Evolutionary conservation across 2,797 vertebrate species (phyloP), one percentile per base, ranked within the genome.

Genomic region (Dryobates pubescens): DNA sequence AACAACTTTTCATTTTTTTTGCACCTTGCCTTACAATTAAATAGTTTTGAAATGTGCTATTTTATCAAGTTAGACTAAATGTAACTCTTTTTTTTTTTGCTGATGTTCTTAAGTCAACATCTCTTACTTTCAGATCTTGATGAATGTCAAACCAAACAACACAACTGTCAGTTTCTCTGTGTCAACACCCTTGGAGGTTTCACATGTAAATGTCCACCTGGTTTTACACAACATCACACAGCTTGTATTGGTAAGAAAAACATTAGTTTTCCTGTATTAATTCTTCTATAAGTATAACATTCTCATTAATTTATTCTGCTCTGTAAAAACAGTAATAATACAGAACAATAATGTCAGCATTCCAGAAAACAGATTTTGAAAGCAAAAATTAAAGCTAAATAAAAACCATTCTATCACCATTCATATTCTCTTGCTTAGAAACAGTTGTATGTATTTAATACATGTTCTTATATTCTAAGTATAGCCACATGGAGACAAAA

Each of bases 151-250:
- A 98, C 97, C 84, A 98, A 98, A 62, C 98, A 98, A 56, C 98
- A 98, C 84, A 98, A 98, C 19, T 98, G 98, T 94, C 98, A 98
- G 82, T 98, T 98, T 91, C 97, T 98, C 76, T 98, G 98, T 87
- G 97, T 97, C 93, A 98, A 98, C 93, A 98, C 97, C 7, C 95
- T 98, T 53, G 98, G 98, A 56, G 98, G 98, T 17, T 98, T 98
- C 80, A 98, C 97, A 17, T 98, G 98, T 95, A 98, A 98, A 96
- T 98, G 98, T 79, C 98, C 98, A 30, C 97, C 98, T 29, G 98
- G 98, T 62, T 98, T 98, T 96, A 98, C 97, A 4, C 98, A 98
- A 43, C 98, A 98, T 93, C 98, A 98, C 90, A 98, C 98, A 24
- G 98, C 98, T 63, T 98, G 98, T 89, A 98, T 98, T 83, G 98